phyloP scores from a whole-genome alignment of 2,888 invertebrate species.

The Quadroppia sp. region DNA sequence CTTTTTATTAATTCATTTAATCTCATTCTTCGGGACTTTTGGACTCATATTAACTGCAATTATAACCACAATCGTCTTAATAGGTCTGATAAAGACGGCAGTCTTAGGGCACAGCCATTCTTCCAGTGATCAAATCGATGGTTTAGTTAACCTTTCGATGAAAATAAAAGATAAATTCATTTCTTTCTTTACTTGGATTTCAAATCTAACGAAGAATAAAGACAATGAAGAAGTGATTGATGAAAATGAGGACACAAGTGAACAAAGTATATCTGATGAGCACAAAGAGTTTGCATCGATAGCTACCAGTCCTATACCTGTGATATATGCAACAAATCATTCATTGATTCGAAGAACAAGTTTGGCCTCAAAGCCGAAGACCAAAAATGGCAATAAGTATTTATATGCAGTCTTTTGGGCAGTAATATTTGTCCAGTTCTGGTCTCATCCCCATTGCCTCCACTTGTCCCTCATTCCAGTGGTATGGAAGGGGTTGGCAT shows the following conservation, averaged over 20 bases:
- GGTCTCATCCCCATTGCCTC: conserved; percentile 79
- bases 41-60: conserved; percentile 70
- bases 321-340: not conserved
- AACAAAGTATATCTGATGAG: conserved; percentile 49
- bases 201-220: not conserved
- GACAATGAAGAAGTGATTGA: not conserved
- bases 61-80: conserved; percentile 63
- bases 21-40: conserved; percentile 69
- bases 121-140: conserved; percentile 20
- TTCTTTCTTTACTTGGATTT: not conserved
- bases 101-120: not conserved
- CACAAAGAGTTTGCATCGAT: not conserved
- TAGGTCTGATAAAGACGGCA: conserved; percentile 58
- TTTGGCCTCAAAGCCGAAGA: not conserved
- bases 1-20: conserved; percentile 67
- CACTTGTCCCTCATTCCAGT: conserved; percentile 80
- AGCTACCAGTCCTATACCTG: not conserved
- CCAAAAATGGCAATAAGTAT: conserved; percentile 51
- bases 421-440: conserved; percentile 74
- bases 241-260: not conserved
- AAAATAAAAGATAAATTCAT: not conserved
- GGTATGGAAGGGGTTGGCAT: conserved; percentile 68
- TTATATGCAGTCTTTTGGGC: conserved; percentile 65
- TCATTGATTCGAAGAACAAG: conserved; percentile 34
- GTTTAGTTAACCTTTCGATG: not conserved